Conservation (phyloP, 2,888 invertebrate genomes). For the Cyrtodaria siliqua region DNA sequence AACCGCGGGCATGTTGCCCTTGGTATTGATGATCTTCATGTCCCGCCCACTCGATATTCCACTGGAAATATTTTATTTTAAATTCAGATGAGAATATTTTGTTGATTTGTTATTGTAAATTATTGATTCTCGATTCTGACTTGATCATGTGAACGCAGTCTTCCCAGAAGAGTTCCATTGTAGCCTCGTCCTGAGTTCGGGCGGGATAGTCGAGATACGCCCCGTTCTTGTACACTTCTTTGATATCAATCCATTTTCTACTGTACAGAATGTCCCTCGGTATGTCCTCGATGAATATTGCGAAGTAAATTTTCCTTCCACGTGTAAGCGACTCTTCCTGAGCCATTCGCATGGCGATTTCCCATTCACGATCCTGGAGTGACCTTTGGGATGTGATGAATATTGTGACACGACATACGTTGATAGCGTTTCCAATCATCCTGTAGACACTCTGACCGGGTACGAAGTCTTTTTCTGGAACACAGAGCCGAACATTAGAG, state of each 20-base stretch:
- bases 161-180: constrained; percentile 28
- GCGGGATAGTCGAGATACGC: constrained; percentile 22
- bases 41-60: no score
- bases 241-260: constrained; percentile 1
- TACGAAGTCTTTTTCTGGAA: constrained; percentile 36
- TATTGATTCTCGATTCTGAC: no score
- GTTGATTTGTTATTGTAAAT: no score
- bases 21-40: no score
- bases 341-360: constrained; percentile 43
- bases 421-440: constrained; percentile 47
- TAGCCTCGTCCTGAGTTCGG: constrained; percentile 1
- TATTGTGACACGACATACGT: constrained; percentile 27
- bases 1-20: no score
- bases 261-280: background rate
- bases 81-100: no score
- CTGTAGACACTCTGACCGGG: constrained; percentile 45
- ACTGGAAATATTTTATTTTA: no score
- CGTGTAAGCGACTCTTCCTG: constrained; percentile 40
- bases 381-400: constrained; percentile 28
- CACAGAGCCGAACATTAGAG: constrained; percentile 19
- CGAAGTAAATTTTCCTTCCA: constrained; percentile 36
- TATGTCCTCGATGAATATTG: constrained; percentile 32
- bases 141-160: constrained; percentile 5
- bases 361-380: constrained; percentile 31
- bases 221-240: background rate